phyloP scores from a whole-genome alignment of 2,797 vertebrate genomes.

The Lithobates sylvaticus region DNA sequence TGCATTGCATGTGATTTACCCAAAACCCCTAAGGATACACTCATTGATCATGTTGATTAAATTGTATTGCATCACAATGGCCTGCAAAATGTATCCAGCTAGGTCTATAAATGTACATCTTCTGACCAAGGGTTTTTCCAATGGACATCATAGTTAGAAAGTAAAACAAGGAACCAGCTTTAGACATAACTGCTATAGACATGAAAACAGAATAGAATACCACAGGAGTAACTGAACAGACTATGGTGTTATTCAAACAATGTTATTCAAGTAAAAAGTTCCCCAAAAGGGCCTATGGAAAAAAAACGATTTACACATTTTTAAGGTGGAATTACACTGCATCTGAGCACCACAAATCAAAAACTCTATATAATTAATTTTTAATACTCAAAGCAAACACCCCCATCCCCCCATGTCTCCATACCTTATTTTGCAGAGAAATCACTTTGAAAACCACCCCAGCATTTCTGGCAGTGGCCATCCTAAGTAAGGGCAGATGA shows the following conservation, averaged over 20 bases:
- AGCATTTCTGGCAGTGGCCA: no score
- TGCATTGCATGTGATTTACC: neutral
- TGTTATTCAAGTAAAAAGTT: neutral
- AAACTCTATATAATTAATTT: no score
- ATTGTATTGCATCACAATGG: neutral
- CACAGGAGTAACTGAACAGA: no score
- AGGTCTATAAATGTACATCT: neutral
- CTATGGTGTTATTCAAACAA: neutral
- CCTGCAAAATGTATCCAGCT: neutral
- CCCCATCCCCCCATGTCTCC: no score
- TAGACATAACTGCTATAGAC: neutral
- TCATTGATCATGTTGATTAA: neutral
- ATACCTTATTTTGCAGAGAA: no score
- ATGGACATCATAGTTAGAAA: neutral
- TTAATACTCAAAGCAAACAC: no score
- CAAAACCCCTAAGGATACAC: neutral
- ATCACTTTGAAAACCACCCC: no score
- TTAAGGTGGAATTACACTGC: no score
- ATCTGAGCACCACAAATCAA: no score
- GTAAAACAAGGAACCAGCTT: no score
- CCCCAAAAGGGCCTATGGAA: neutral
- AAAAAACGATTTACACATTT: no score
- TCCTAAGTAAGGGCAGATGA: no score
- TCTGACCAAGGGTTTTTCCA: neutral
- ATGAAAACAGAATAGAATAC: neutral